Percentiles rank a stretch among this genome's conserved stretches.
These are phyloP conservation scores for Penaeus japonicus DNA, from an alignment of 1,140 invertebrate genomes.

Conservation along the genomic window DNA sequence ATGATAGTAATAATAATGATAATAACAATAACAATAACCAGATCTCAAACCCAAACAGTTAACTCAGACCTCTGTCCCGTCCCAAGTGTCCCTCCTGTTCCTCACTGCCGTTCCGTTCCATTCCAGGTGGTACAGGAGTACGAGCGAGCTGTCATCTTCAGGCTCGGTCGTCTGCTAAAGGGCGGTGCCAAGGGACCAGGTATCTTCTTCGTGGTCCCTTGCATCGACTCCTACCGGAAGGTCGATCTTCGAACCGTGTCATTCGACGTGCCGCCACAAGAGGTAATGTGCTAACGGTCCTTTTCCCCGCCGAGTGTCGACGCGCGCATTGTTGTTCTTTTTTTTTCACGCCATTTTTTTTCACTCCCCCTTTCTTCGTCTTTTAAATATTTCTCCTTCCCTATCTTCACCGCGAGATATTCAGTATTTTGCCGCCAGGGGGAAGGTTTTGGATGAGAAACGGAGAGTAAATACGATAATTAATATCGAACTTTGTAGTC, in stretches of 20 bases:
- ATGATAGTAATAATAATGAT: no score
- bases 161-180: conserved; percentile 65
- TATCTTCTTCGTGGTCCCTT: conserved; percentile 69
- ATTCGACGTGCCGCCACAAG: conserved; percentile 72
- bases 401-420: no score
- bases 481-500: no score
- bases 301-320: not conserved
- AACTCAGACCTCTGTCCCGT: not conserved
- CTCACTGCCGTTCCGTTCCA: not conserved
- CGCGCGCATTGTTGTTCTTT: not conserved
- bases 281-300: conserved; percentile 63
- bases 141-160: conserved; percentile 67
- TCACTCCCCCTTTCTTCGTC: not conserved
- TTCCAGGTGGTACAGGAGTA: conserved; percentile 67
- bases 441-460: no score
- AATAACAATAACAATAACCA: no score
- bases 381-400: not conserved
- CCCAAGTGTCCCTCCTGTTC: not conserved
- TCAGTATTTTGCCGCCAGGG: no score
- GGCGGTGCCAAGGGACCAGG: conserved; percentile 71
- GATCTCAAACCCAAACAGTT: not conserved
- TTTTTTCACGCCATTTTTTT: not conserved
- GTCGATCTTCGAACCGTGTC: conserved; percentile 71
- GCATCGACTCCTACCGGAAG: conserved; percentile 69
- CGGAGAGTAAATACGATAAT: no score